Conservation (phyloP, 2,797 vertebrate genomes). For the Dipus sagitta region DNA sequence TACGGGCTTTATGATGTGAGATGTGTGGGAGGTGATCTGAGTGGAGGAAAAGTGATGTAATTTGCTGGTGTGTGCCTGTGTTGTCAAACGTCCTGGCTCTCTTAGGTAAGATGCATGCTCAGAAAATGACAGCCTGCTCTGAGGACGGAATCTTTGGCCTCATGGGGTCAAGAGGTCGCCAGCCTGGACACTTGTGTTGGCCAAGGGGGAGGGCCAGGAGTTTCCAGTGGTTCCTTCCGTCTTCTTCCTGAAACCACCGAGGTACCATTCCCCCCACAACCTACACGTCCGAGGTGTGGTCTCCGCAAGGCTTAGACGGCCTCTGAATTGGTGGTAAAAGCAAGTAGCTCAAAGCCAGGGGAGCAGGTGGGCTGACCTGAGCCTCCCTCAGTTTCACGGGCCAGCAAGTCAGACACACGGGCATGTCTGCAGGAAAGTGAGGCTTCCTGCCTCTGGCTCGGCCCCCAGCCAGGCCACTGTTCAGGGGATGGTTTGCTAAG, state of each 20-base stretch:
- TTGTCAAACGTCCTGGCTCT: neutral
- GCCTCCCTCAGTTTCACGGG: too few species aligned
- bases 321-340: neutral
- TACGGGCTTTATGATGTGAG: neutral
- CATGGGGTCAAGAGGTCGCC: too few species aligned
- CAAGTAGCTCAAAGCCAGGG: too few species aligned
- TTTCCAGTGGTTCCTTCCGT: neutral
- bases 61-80: fast-evolving
- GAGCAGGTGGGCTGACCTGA: neutral
- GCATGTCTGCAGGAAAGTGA: too few species aligned
- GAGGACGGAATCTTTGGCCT: neutral
- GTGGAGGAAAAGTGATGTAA: too few species aligned
- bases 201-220: neutral
- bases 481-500: neutral
- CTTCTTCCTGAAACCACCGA: neutral
- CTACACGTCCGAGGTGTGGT: neutral
- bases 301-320: neutral
- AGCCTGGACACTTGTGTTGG: neutral
- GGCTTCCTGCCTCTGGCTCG: neutral
- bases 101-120: fast-evolving
- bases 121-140: neutral
- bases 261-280: neutral
- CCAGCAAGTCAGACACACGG: neutral
- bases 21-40: neutral
- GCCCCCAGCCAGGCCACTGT: neutral